Conservation (phyloP, 1,140 invertebrate species). For the Mesaphorura yosii region DNA sequence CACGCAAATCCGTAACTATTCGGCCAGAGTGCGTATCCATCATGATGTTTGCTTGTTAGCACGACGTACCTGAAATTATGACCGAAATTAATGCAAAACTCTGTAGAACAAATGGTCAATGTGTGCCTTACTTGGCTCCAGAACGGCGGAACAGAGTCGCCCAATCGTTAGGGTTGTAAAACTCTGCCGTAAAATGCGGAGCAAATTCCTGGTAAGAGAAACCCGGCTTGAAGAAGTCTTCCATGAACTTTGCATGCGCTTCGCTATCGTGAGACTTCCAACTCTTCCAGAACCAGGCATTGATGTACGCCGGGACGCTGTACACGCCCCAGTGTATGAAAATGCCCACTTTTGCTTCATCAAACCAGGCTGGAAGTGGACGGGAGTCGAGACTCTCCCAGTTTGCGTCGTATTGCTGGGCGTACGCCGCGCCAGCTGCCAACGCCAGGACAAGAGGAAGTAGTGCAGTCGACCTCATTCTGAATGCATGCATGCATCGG, state of each 20-base stretch:
- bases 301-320: neutral
- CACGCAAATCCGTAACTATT: slow-evolving; percentile 73
- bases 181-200: slow-evolving; percentile 35
- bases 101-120: neutral
- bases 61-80: slow-evolving; percentile 46
- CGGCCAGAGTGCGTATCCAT: slow-evolving; percentile 81
- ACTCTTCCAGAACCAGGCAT: neutral
- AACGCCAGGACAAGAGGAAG: too few relatives aligned
- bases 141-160: slow-evolving; percentile 34
- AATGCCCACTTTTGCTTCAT: neutral
- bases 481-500: too few relatives aligned
- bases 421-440: too few relatives aligned
- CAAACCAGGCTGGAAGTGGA: neutral
- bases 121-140: slow-evolving; percentile 40
- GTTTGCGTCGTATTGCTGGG: neutral
- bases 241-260: slow-evolving; percentile 30
- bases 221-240: slow-evolving; percentile 36
- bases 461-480: too few relatives aligned
- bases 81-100: neutral
- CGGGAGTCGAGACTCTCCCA: neutral
- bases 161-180: slow-evolving; percentile 35
- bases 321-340: neutral
- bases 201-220: slow-evolving; percentile 42
- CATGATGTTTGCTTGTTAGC: slow-evolving; percentile 85
- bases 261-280: neutral